A percentile compares a stretch with the other conserved stretches of the same genome.
Evolutionary conservation across 2,113 vertebrate genomes (phyloP).

Genomic region (Antechinus flavipes): DNA sequence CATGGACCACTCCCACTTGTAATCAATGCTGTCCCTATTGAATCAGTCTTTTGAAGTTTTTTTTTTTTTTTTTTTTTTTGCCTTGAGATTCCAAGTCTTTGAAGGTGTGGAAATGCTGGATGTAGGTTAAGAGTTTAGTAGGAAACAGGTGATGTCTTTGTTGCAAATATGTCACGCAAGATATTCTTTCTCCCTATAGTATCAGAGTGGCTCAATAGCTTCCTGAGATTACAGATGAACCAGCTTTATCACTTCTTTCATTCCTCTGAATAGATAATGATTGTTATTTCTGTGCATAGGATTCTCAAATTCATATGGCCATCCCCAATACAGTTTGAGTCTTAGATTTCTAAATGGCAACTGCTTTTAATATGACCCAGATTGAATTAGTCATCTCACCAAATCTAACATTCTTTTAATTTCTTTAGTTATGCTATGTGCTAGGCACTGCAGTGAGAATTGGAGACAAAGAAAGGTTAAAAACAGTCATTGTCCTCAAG

Average conservation of each 20-base stretch:
- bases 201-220: neutral
- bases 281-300: neutral
- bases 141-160: neutral
- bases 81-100: neutral
- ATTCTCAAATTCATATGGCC: neutral
- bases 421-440: neutral
- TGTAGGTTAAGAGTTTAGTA: neutral
- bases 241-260: neutral
- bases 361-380: neutral
- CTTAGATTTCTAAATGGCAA: neutral
- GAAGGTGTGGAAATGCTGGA: neutral
- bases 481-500: neutral
- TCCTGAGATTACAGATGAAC: neutral
- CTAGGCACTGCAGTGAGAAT: neutral
- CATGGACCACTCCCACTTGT: neutral
- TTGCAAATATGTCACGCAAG: neutral
- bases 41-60: neutral
- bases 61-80: neutral
- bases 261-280: neutral
- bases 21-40: neutral
- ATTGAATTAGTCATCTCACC: neutral
- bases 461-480: neutral
- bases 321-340: neutral
- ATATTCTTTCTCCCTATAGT: neutral
- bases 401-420: neutral